A percentile compares a stretch with the other conserved stretches of the same genome.
phyloP scores from a whole-genome alignment of 2,888 invertebrate species.

The Siphonodentalium dalli region DNA sequence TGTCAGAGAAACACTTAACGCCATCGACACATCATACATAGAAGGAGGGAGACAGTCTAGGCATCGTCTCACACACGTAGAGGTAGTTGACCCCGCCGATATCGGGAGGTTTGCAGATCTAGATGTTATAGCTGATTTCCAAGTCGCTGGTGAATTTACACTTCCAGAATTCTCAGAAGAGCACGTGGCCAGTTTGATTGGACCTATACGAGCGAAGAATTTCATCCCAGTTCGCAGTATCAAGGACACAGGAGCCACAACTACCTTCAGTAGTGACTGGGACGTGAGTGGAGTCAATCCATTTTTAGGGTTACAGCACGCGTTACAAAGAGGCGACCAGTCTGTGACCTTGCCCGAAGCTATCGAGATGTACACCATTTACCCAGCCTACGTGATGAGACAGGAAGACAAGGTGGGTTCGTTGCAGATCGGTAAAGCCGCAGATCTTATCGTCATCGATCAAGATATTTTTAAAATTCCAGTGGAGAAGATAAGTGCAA shows the following conservation, averaged over 20 bases:
- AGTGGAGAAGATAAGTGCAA: background rate
- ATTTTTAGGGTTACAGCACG: conserved; percentile 17
- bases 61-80: conserved; percentile 26
- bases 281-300: conserved; percentile 29
- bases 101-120: conserved; percentile 12
- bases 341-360: conserved; percentile 13
- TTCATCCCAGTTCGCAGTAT: conserved; percentile 21
- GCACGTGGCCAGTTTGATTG: conserved; percentile 14
- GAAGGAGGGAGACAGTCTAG: background rate
- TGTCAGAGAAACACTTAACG: conserved; percentile 21
- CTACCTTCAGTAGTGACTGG: conserved; percentile 30
- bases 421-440: conserved; percentile 8
- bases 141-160: conserved; percentile 24
- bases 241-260: conserved; percentile 9
- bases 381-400: conserved; percentile 20
- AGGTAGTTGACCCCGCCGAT: conserved; percentile 13
- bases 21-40: conserved; percentile 6
- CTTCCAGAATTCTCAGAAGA: conserved; percentile 1
- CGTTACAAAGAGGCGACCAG: conserved; percentile 10
- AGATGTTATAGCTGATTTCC: conserved; percentile 28
- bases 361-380: conserved; percentile 19
- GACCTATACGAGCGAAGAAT: conserved; percentile 2
- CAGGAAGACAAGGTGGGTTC: conserved; percentile 16
- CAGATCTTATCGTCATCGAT: conserved; percentile 17
- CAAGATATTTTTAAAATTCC: conserved; percentile 1